A percentile compares a stretch with the other conserved stretches of the same genome.
Conservation (phyloP, 2,888 invertebrate genomes). For the Oeneis ivallda region DNA sequence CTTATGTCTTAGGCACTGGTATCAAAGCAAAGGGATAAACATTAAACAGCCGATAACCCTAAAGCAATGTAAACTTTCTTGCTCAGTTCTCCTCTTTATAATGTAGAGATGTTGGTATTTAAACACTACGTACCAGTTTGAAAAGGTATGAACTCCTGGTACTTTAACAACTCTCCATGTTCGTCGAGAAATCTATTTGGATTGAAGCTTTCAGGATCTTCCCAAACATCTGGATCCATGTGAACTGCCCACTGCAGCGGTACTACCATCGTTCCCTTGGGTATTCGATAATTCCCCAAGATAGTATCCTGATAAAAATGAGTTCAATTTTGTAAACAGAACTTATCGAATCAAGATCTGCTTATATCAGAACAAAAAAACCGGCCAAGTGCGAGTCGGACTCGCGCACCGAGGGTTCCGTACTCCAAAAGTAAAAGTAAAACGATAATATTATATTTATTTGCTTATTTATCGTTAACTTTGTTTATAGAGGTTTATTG, state of each 20-base stretch:
- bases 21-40: too few relatives aligned
- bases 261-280: conserved; percentile 87
- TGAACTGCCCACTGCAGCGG: conserved; percentile 91
- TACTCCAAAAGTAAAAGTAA: too few relatives aligned
- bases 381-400: too few relatives aligned
- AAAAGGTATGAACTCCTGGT: conserved; percentile 89
- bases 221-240: conserved; percentile 85
- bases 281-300: conserved; percentile 84
- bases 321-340: neutral
- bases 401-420: too few relatives aligned
- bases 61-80: neutral
- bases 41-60: neutral
- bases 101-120: neutral
- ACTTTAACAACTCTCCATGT: conserved; percentile 83
- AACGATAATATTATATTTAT: too few relatives aligned
- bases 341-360: neutral
- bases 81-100: neutral
- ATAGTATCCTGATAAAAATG: conserved; percentile 70
- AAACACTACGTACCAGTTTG: conserved; percentile 84
- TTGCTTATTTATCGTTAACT: too few relatives aligned
- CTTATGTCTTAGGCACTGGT: too few relatives aligned
- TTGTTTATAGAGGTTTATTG: too few relatives aligned
- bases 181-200: conserved; percentile 86
- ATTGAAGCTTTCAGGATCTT: conserved; percentile 84
- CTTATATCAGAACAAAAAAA: too few relatives aligned